phyloP scores from a whole-genome alignment of 2,888 invertebrate genomes.

The Pantelozetes paolii region DNA sequence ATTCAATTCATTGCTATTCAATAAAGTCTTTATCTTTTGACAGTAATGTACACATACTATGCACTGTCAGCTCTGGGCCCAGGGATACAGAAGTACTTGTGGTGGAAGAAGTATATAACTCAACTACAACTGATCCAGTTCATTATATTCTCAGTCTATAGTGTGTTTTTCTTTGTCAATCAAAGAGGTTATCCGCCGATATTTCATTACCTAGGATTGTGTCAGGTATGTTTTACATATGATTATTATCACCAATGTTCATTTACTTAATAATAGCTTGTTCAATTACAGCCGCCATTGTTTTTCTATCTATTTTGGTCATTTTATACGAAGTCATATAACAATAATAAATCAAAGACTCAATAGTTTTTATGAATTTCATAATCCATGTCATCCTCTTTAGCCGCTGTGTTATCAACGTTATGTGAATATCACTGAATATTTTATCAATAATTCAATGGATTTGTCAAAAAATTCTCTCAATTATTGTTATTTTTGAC shows the following conservation, averaged over 20 bases:
- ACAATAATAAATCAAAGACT: background rate
- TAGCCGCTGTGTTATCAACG: no score
- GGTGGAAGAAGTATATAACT: background rate
- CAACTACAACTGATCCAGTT: conserved; percentile 38
- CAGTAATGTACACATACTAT: conserved; percentile 37
- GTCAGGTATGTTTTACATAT: background rate
- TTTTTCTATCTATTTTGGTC: conserved; percentile 39
- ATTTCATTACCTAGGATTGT: conserved; percentile 32
- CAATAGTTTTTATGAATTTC: background rate
- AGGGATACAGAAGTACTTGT: background rate
- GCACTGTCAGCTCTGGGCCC: conserved; percentile 31
- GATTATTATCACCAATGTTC: no score
- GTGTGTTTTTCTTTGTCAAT: conserved; percentile 25
- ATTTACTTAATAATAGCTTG: no score
- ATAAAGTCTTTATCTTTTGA: background rate
- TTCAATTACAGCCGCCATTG: background rate
- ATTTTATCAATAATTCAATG: no score
- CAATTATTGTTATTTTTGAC: no score
- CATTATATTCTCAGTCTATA: conserved; percentile 37
- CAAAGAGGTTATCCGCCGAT: conserved; percentile 27
- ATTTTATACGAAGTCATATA: conserved; percentile 20
- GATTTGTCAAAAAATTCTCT: no score
- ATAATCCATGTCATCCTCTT: no score
- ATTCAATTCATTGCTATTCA: no score
- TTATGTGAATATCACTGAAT: no score